Evolutionary conservation across 2,797 vertebrate genomes (phyloP), one percentile per base, ranked within the genome.

Genomic region (Sebastes glaucus): DNA sequence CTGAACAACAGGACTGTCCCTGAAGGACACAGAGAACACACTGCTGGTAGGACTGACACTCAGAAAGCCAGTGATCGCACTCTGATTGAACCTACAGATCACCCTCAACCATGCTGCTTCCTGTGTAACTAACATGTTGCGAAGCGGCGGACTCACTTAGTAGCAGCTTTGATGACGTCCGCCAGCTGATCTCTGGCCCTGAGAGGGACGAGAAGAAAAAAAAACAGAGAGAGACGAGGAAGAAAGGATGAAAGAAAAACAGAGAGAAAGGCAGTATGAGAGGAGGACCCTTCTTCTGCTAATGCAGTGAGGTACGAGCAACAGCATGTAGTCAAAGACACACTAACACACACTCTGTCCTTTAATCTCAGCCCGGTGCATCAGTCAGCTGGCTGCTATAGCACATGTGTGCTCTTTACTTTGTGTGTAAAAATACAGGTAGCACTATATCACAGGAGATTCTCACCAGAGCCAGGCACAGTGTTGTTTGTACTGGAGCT

Each of bases 381-480:
- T 59, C 52, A 33, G 38, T 77, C 64, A 67, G 23, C 69, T 69
- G 28, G 35, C 28, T 22, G 35, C 5, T 16, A 27, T 4, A 38
- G 20, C 66, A 38, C 57, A 38, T 25, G 28, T 56, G 25, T 35
- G 28, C 30, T 35, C 30, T 6, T 60, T 10, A 60, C 30, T 61
- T 0, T 46, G 1, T 42, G 35, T 35, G n/a, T 46, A 9, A 11
- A 6, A 11, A 14, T 53, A n/a, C 11, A 33, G 2, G 33, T 23
- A 32, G 7, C 14, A 56, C 7, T 59, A 2, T n/a, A 23, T 63
- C 1, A 55, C 52, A 56, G 66, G 49, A 65, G 68, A 11, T n/a
- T 49, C 96, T 97, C 94, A 99, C 98, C 98, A 99, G 23, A 99
- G 94, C 98, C 98, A 99, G 86, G 97, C 96, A 68, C 96, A 97